phyloP scores from a whole-genome alignment of 1,140 invertebrate species.

The Hycleus cichorii region DNA sequence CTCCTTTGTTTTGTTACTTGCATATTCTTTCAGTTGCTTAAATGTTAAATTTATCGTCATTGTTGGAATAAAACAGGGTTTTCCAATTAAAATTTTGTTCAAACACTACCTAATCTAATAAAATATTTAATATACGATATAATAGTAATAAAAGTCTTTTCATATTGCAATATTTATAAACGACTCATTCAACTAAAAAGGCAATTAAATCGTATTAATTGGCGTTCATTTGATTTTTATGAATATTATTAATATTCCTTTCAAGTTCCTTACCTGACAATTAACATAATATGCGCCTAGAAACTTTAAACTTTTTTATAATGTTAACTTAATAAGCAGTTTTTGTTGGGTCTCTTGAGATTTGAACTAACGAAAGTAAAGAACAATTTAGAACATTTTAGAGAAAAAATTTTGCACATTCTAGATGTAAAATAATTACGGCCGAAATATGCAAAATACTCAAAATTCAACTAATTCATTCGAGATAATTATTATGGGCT shows the following conservation, averaged over 20 bases:
- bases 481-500: too few species aligned
- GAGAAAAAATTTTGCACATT: conserved; percentile 1
- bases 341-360: conserved; percentile 11
- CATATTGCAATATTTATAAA: too few species aligned
- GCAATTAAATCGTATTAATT: too few species aligned
- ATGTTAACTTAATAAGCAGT: conserved; percentile 16
- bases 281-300: conserved; percentile 10
- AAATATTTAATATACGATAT: too few species aligned
- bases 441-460: not conserved
- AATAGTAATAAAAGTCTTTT: too few species aligned
- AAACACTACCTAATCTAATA: too few species aligned
- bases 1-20: too few species aligned
- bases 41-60: too few species aligned
- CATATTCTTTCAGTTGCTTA: too few species aligned
- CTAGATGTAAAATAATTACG: conserved; percentile 3
- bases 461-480: not conserved
- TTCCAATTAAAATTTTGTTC: too few species aligned
- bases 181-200: too few species aligned
- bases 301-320: conserved; percentile 14
- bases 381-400: not conserved
- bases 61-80: too few species aligned
- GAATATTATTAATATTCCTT: conserved; percentile 8
- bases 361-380: conserved; percentile 7
- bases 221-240: conserved; percentile 1
- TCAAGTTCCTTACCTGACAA: conserved; percentile 9